Evolutionary conservation across 1,140 invertebrate species (phyloP).

Genomic region (Drosophila tsacasi): DNA sequence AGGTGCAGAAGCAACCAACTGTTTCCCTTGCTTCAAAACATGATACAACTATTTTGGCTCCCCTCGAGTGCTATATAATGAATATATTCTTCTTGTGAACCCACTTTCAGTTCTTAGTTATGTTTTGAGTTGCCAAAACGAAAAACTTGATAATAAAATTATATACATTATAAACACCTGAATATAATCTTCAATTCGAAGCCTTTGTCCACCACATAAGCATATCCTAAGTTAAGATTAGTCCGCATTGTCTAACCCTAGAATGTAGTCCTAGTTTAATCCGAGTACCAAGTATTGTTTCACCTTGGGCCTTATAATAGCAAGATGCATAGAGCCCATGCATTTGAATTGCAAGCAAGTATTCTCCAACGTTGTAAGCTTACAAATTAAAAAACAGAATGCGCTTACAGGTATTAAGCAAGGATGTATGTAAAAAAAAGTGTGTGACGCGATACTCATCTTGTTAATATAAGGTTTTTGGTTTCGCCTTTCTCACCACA

Average conservation of each 20-base stretch:
- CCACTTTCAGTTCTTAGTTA: slow-evolving; percentile 11
- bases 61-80: slow-evolving; percentile 31
- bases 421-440: background rate
- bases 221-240: slow-evolving; percentile 61
- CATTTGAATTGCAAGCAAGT: background rate
- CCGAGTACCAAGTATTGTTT: slow-evolving; percentile 27
- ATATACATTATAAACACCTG: slow-evolving; percentile 13
- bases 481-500: slow-evolving; percentile 22
- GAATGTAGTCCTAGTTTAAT: slow-evolving; percentile 44
- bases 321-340: background rate
- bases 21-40: slow-evolving; percentile 9
- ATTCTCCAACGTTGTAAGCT: background rate
- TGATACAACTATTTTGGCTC: slow-evolving; percentile 6
- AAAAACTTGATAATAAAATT: slow-evolving; percentile 29
- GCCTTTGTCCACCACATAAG: slow-evolving; percentile 33
- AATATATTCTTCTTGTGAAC: slow-evolving; percentile 23
- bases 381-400: background rate
- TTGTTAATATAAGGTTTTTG: background rate
- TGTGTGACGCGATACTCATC: background rate
- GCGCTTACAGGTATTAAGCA: background rate
- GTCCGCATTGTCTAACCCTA: slow-evolving; percentile 48
- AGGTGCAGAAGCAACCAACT: slow-evolving; percentile 28
- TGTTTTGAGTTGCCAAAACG: slow-evolving; percentile 37
- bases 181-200: slow-evolving; percentile 23
- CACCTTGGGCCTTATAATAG: background rate